Evolutionary conservation across 1,140 invertebrate species (phyloP).

Genomic region (Papilio glaucus): DNA sequence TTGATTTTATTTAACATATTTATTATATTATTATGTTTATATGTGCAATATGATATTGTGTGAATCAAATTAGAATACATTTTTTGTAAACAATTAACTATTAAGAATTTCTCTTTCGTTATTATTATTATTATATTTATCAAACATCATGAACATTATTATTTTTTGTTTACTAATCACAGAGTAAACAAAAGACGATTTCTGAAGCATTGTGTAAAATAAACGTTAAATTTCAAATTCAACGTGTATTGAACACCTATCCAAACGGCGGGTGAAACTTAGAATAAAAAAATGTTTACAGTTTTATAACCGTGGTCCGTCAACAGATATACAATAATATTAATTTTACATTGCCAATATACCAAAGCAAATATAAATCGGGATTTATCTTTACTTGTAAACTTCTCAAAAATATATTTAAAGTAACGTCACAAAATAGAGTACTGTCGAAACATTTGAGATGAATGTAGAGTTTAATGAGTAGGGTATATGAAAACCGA

Average conservation of each 20-base stretch:
- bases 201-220: constrained; percentile 1
- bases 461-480: constrained; percentile 16
- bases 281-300: constrained; percentile 39
- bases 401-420: constrained; percentile 72
- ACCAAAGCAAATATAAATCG: constrained; percentile 54
- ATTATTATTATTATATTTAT: too few relatives aligned
- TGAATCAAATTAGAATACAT: too few relatives aligned
- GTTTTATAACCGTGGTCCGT: constrained; percentile 24
- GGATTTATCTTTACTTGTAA: constrained; percentile 62
- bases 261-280: constrained; percentile 54
- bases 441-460: constrained; percentile 37
- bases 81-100: too few relatives aligned
- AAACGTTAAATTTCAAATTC: constrained; percentile 27
- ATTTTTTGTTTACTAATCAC: too few relatives aligned
- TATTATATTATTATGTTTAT: background rate
- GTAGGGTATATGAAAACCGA: constrained; percentile 9
- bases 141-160: too few relatives aligned
- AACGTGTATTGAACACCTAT: constrained; percentile 16
- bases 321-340: constrained; percentile 32
- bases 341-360: constrained; percentile 49
- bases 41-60: background rate
- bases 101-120: too few relatives aligned
- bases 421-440: constrained; percentile 47
- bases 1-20: background rate
- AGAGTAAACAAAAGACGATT: constrained; percentile 28